Evolutionary conservation across 2,888 invertebrate species (phyloP).

Genomic region (Xanthia togata): DNA sequence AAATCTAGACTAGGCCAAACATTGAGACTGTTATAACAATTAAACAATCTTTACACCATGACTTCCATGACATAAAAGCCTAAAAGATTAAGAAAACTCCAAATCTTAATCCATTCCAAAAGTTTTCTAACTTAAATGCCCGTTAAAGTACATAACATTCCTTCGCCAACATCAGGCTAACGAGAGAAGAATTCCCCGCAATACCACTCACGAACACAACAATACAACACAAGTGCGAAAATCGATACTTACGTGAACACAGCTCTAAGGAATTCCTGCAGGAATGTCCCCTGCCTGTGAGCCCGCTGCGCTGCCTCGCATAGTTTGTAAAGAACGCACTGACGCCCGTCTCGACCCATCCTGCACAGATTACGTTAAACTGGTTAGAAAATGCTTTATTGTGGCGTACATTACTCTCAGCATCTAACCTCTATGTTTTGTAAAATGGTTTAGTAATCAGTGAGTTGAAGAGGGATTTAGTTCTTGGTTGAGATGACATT

Average conservation of each 20-base stretch:
- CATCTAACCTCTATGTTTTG: constrained; percentile 16
- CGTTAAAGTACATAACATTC: constrained; percentile 16
- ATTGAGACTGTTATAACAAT: background rate
- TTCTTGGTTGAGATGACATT: background rate
- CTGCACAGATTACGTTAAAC: constrained; percentile 76
- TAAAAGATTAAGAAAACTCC: background rate
- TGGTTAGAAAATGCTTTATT: constrained; percentile 63
- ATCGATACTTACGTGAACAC: constrained; percentile 91
- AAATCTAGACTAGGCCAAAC: no score
- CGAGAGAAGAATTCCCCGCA: constrained; percentile 41
- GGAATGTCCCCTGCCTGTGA: constrained; percentile 89
- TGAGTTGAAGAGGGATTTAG: background rate
- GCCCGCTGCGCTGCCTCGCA: constrained; percentile 90
- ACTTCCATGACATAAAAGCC: no score
- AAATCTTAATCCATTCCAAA: background rate
- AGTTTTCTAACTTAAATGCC: background rate
- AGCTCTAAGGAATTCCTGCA: constrained; percentile 92
- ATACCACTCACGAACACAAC: constrained; percentile 41
- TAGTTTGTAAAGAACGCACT: constrained; percentile 92
- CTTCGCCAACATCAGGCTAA: background rate
- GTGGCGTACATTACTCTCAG: constrained; percentile 16
- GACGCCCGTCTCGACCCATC: constrained; percentile 90
- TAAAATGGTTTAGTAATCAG: background rate
- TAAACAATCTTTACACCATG: background rate
- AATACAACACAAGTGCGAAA: constrained; percentile 43